phyloP scores from a whole-genome alignment of 2,888 invertebrate species.

The Tiliacea citrago region DNA sequence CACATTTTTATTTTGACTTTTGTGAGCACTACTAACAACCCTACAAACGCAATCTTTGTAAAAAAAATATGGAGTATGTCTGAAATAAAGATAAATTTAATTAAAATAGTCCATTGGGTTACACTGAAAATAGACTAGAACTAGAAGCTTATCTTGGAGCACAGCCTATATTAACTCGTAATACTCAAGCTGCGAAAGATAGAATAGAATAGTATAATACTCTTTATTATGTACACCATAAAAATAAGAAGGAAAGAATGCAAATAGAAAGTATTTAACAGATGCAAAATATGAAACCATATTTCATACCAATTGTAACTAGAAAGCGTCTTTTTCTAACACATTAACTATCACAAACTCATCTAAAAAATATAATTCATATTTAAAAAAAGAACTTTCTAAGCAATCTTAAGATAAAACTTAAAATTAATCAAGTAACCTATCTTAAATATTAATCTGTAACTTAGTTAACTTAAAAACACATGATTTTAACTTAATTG shows the following conservation, averaged over 20 bases:
- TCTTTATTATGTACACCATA: no score
- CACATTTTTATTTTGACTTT: no score
- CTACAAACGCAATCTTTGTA: no score
- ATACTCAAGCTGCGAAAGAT: no score
- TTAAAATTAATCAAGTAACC: conserved; percentile 55
- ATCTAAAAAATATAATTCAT: conserved; percentile 21
- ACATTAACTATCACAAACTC: conserved; percentile 21
- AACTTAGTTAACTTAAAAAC: conserved; percentile 65
- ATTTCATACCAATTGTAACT: conserved; percentile 5
- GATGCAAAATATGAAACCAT: neutral
- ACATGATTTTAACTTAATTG: conserved; percentile 68
- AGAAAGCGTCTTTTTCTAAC: conserved; percentile 32
- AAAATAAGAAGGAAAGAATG: neutral
- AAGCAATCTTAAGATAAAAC: conserved; percentile 17
- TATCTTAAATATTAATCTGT: conserved; percentile 61
- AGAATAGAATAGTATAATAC: no score
- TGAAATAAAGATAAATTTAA: no score
- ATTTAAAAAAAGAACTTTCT: conserved; percentile 40
- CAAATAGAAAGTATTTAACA: conserved; percentile 8
- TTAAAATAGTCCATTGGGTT: no score
- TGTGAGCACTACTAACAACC: no score
- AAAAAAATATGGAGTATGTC: no score
- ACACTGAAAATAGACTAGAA: no score
- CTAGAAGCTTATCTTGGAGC: no score
- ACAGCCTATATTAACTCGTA: no score